phyloP scores from a whole-genome alignment of 2,113 vertebrate species.

The Monarcha castaneiventris region DNA sequence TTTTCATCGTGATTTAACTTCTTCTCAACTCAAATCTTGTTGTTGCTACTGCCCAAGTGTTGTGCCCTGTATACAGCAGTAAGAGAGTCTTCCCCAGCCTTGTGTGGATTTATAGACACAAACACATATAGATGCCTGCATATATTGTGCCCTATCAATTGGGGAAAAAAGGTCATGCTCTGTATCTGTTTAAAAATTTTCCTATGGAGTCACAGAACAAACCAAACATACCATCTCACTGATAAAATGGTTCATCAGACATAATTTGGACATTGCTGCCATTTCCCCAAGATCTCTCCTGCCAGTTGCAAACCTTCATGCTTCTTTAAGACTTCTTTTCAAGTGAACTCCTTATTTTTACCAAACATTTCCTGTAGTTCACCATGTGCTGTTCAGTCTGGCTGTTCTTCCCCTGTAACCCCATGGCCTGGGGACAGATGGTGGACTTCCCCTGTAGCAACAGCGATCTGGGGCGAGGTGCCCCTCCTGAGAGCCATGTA shows the following conservation, averaged over 20 bases:
- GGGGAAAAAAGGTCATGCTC: not conserved
- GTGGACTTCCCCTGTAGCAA: not conserved
- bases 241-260: not conserved
- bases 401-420: not conserved
- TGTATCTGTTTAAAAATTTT: not conserved
- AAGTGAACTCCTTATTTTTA: not conserved
- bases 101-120: not conserved
- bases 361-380: not conserved
- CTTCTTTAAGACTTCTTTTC: not conserved
- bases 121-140: fast-evolving
- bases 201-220: not conserved
- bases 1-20: not conserved
- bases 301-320: not conserved
- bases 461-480: fast-evolving
- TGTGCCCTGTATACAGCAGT: not conserved
- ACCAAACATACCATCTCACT: not conserved
- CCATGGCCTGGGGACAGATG: not conserved
- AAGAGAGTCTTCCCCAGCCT: not conserved
- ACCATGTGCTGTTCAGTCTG: fast-evolving
- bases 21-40: not conserved
- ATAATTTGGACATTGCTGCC: not conserved
- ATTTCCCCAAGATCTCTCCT: not conserved
- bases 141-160: fast-evolving
- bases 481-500: fast-evolving
- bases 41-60: not conserved